phyloP scores from a whole-genome alignment of 2,113 vertebrate genomes.

The Cheilinus undulatus region DNA sequence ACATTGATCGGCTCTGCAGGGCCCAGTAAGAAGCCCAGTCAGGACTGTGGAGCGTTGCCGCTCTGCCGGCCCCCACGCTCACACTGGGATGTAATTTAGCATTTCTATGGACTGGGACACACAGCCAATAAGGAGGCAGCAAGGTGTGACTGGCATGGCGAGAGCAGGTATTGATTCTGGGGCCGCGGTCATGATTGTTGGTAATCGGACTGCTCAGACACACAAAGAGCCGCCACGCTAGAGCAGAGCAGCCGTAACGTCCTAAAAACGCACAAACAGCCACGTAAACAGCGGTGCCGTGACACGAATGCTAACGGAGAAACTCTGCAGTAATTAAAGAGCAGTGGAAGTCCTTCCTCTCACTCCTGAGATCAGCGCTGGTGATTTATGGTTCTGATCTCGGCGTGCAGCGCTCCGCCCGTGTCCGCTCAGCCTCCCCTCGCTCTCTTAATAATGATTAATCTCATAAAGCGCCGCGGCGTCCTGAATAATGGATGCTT shows the following conservation, averaged over 20 bases:
- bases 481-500: constrained; percentile 68
- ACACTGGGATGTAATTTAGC: constrained; percentile 19
- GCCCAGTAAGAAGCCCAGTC: constrained; percentile 19
- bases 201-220: constrained; percentile 26
- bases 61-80: no score
- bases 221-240: background rate
- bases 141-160: constrained; percentile 42
- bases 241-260: no score
- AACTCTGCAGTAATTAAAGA: constrained; percentile 32
- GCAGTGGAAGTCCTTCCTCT: constrained; percentile 23
- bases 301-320: constrained; percentile 19
- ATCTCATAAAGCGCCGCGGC: constrained; percentile 17
- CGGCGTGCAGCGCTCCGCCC: background rate
- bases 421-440: constrained; percentile 38
- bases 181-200: constrained; percentile 42
- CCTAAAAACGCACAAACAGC: no score
- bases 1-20: no score
- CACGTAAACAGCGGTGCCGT: background rate
- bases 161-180: constrained; percentile 42
- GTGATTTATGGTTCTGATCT: constrained; percentile 36
- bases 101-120: constrained; percentile 40
- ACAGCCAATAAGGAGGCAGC: constrained; percentile 23
- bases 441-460: constrained; percentile 64
- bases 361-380: constrained; percentile 10
- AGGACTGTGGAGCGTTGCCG: no score